Conservation (phyloP, 2,888 invertebrate genomes). For the Zaprionus obscuricornis region DNA sequence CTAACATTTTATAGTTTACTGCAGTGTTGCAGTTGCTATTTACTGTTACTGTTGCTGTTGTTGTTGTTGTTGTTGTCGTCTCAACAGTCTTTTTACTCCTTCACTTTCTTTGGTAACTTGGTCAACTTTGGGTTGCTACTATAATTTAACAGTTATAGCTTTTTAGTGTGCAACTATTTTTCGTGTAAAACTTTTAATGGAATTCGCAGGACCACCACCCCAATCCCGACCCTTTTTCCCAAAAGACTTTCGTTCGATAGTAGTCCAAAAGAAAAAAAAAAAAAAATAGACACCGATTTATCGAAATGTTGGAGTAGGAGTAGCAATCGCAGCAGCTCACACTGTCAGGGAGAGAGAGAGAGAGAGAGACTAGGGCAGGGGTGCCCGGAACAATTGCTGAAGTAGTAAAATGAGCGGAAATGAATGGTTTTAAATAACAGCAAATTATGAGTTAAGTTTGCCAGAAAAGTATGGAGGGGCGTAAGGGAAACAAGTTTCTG, state of each 20-base stretch:
- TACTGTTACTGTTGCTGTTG: constrained; percentile 34
- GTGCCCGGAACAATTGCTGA: constrained; percentile 21
- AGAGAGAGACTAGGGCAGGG: neutral
- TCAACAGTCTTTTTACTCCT: neutral
- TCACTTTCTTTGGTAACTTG: constrained; percentile 12
- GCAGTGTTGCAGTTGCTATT: constrained; percentile 64
- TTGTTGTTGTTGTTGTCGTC: too few relatives aligned
- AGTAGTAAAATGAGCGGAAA: constrained; percentile 78
- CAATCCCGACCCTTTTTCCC: constrained; percentile 5
- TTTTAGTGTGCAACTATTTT: constrained; percentile 78
- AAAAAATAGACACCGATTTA: constrained; percentile 73
- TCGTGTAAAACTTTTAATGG: constrained; percentile 79
- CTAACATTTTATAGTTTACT: constrained; percentile 69
- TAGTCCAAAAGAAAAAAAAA: constrained; percentile 54
- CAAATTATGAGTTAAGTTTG: constrained; percentile 75
- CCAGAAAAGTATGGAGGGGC: constrained; percentile 25
- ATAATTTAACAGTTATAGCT: constrained; percentile 78
- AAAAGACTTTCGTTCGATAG: constrained; percentile 63
- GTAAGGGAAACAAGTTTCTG: constrained; percentile 45
- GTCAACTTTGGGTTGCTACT: constrained; percentile 68
- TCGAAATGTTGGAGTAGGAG: neutral
- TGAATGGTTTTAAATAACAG: constrained; percentile 79
- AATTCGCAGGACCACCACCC: constrained; percentile 65
- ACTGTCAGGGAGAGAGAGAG: neutral
- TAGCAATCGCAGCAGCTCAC: neutral